A percentile compares a stretch with the other conserved stretches of the same genome.
Conservation (phyloP, 2,113 vertebrate genomes). For the Chrysochloris asiatica region DNA sequence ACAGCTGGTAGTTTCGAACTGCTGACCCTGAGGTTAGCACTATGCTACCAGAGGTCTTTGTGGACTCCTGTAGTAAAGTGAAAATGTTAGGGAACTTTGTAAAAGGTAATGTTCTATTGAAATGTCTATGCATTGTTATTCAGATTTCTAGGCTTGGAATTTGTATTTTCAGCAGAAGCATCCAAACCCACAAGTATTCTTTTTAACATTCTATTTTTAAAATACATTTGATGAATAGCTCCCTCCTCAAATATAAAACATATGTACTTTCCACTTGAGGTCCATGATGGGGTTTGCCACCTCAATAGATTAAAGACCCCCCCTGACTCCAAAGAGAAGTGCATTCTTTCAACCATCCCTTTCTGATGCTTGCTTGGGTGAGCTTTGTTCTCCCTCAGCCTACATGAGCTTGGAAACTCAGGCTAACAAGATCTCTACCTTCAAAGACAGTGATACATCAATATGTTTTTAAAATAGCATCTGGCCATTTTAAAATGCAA, state of each 20-base stretch:
- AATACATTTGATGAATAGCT: slow-evolving; percentile 56
- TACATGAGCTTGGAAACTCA: too few species aligned
- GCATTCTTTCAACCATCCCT: too few species aligned
- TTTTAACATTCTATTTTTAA: slow-evolving; percentile 77
- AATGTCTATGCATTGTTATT: not conserved
- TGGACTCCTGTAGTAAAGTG: not conserved
- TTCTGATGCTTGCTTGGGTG: too few species aligned
- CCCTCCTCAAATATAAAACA: slow-evolving; percentile 75
- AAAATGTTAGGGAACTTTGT: not conserved
- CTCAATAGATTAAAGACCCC: slow-evolving; percentile 13
- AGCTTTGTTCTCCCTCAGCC: too few species aligned
- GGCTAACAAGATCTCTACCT: too few species aligned
- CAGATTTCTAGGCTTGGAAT: slow-evolving; percentile 33
- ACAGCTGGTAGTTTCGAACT: too few species aligned
- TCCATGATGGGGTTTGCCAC: slow-evolving; percentile 14
- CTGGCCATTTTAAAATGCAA: too few species aligned
- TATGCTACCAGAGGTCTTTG: too few species aligned
- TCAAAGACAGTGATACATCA: too few species aligned
- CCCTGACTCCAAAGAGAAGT: too few species aligned
- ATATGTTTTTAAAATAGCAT: too few species aligned
- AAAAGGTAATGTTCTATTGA: slow-evolving; percentile 14
- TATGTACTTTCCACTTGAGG: slow-evolving; percentile 49
- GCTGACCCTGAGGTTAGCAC: too few species aligned
- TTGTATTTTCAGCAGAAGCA: slow-evolving; percentile 70
- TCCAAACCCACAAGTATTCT: slow-evolving; percentile 72